Evolutionary conservation across 2,113 vertebrate species (phyloP), one percentile per base, ranked within the genome.

Genomic region (Puffinus mauretanicus): DNA sequence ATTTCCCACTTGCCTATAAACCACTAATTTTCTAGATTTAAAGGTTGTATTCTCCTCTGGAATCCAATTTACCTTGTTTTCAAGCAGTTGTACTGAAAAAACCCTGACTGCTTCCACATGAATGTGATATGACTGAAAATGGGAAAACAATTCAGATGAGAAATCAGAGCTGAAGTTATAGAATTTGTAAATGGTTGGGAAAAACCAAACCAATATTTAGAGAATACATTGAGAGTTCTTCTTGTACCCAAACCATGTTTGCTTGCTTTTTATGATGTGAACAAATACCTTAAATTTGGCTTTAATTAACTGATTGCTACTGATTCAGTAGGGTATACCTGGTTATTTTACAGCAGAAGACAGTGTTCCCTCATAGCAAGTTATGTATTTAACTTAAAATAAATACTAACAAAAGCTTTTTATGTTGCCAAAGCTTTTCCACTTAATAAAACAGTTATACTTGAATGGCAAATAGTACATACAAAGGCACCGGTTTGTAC

Each of bases 301-400:
- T 91, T 29, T 85, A 82, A 87, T 91, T 55, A 87, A 49, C 67
- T 40, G 16, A 91, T 36, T 82, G 32, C 66, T 91, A 78, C n/a
- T 71, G 38, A 91, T 87, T 94, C 46, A 44, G 18, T 67, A 82
- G 42, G 11, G 16, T 40, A 71, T 44, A 91, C 81, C 62, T 87
- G 22, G 4, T 73, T 96, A 94, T 94, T 95, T 91, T 64, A 77
- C 19, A 91, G 16, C 57, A 77, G n/a, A 90, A 89, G 88, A 65
- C 25, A 72, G 19, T 46, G 16, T 76, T 91, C 11, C 62, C 32
- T 70, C 73, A 44, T 40, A 70, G 14, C 26, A 89, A 62, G 40
- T 67, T 93, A 73, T 58, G 27, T 62, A 80, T 88, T 90, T 82
- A 90, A 75, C 24, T 66, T 86, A 87, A 85, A 84, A 71, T 83